Evolutionary conservation across 2,797 vertebrate genomes (phyloP), one percentile per base, ranked within the genome.

Genomic region (Limosa lapponica): DNA sequence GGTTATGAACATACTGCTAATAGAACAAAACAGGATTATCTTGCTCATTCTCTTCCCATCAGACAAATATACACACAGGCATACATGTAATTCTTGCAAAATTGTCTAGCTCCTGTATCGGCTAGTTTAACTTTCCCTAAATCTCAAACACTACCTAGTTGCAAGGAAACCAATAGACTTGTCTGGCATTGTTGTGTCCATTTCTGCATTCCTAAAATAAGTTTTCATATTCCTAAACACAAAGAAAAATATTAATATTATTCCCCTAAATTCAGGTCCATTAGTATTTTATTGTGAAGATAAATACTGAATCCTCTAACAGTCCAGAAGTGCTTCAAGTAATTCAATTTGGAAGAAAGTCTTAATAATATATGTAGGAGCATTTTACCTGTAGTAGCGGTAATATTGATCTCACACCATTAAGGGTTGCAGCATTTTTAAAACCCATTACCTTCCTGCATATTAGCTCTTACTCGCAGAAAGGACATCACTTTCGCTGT

Each of bases 361-460:
- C 97, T 98, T 98, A 97, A 98, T 98, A 98, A 98, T 97, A 97
- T 91, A 98, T 97, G 96, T 94, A 94, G 87, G 16, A 93, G 72
- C 90, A 94, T 98, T 98, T 98, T 98, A 98, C 97, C 98, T 98
- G 82, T 87, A 95, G 94, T 91, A 97, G 87, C 95, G 97, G 96
- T 95, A 96, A 96, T 98, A 98, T 98, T 98, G 98, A 98, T 98
- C 97, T 97, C 75, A 82, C 92, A 89, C 96, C 97, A 98, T 98
- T 98, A 98, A 97, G 46, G 73, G 96, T 93, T 96, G 93, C 90
- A 96, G 88, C 91, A 75, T 97, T 97, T 98, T 98, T 96, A 97
- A 97, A 98, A 97, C 85, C 95, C 97, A 98, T 98, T 98, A 98
- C 95, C 89, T 97, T 94, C 79, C 86, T 89, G 80, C 87, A 48